Conservation (phyloP, 2,113 vertebrate genomes). For the Dromiciops gliroides region DNA sequence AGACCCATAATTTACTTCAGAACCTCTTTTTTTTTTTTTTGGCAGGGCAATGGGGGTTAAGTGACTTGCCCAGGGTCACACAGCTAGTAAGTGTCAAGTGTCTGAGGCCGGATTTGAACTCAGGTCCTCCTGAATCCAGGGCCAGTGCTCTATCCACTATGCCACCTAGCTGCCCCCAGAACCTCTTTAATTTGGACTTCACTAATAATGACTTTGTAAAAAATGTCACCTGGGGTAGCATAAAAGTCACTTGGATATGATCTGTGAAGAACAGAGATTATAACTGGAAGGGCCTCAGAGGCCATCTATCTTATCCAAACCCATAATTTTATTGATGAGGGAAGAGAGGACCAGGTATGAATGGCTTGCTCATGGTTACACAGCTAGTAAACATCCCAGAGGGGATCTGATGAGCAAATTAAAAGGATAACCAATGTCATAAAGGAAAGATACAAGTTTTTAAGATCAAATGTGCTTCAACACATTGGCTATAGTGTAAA, state of each 20-base stretch:
- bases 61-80: too few relatives aligned
- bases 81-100: too few relatives aligned
- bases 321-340: background rate
- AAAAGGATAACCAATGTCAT: background rate
- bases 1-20: background rate
- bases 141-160: too few relatives aligned
- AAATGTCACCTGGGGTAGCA: background rate
- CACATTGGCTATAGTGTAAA: background rate
- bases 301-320: background rate
- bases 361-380: background rate
- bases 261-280: background rate
- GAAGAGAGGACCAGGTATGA: background rate
- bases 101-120: too few relatives aligned
- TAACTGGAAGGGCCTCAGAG: background rate
- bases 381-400: background rate
- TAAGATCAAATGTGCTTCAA: background rate
- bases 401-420: background rate
- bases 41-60: too few relatives aligned
- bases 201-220: background rate
- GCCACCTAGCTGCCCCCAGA: too few relatives aligned
- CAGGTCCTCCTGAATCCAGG: too few relatives aligned
- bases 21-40: too few relatives aligned
- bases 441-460: background rate
- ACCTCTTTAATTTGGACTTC: background rate
- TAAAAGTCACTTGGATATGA: background rate